Base-by-base conservation (phyloP, 2,888 invertebrate genomes). In the Sesamia inferens region DNA sequence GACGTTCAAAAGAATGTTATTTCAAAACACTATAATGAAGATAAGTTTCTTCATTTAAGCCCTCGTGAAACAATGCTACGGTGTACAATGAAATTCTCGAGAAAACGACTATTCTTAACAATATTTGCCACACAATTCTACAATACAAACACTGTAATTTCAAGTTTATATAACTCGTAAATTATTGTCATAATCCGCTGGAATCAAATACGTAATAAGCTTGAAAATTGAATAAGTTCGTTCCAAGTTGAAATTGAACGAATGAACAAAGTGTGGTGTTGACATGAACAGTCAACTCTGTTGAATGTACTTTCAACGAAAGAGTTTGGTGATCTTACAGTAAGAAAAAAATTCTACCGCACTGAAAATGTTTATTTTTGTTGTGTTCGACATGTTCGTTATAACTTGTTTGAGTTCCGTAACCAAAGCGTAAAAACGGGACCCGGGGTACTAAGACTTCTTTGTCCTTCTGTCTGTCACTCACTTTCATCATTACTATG, bases 191-290 rank as follows among this genome's bases (percentile, higher is more conserved):
- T 74, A 69, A 74, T 74, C 57, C 66, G 24, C 69, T 62, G 48
- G 63, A 78, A 76, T 71, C 69, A 70, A 71, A 78, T 47, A 65
- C 61, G 48, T 77, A 74, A 77, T 79, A 81, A 76, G 83, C 76
- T 57, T 85, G 69, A 71, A 74, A 76, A 83, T 77, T 79, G 19
- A 74, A 81, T 81, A 78, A 85, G 57, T 81, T 83, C 54, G 31
- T 7, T 67, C 64, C 39, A 79, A 83, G 71, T 85, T 79, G 48
- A 44, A 66, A 48, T 42, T 11, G 11, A 75, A 65, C 22, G 42
- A 68, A 24, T 47, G 59, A 83, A 63, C 57, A 42, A 72, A 51
- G n/a, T 63, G 48, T 48, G 51, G 44, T 66, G 39, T 74, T 51
- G 14, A 5, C 51, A 42, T 57, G 47, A 58, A 58, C 42, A 14